Evolutionary conservation across 1,140 invertebrate species (phyloP), one percentile per base, ranked within the genome.

Genomic region (Nebria ingens): DNA sequence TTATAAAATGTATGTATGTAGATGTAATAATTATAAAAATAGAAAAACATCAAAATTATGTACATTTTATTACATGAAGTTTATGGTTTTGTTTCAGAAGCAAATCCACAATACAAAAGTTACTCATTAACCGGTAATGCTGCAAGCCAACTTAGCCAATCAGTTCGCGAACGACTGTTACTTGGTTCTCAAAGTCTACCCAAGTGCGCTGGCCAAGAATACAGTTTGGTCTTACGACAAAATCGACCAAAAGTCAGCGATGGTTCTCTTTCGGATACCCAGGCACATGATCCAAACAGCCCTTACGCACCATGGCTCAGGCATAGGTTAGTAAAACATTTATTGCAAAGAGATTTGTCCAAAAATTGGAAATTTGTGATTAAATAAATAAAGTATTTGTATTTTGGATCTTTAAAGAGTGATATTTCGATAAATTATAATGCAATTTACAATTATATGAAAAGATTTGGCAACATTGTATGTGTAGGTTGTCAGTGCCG

Each of bases 61-160:
- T n/a, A n/a, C n/a, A n/a, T n/a, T n/a, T n/a, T 34, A 34, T 34
- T n/a, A n/a, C n/a, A n/a, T n/a, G n/a, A n/a, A n/a, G n/a, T n/a
- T n/a, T n/a, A n/a, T n/a, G n/a, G n/a, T 20, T 51, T 11, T 20
- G 2, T 62, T 60, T 20, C 55, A 67, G 65, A 67, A 63, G 51
- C 62, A 49, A 65, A 62, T 55, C 73, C 79, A 21, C 81, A 81
- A 61, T 82, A 82, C 64, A 84, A 83, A 65, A 89, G 86, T 25
- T 89, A 87, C 69, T 90, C 87, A 2, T 66, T 91, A 21, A 89
- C 87, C 17, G 86, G 86, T 13, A 84, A 87, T 1, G 82, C 86
- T 15, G 88, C 89, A 0, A 86, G 84, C 42, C 89, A 93, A 65
- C 71, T 92, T 17, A 90, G 88, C 1, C 88, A 91, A 55, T 89